Evolutionary conservation across 2,888 invertebrate species (phyloP).

Genomic region (Tridacna gigas): DNA sequence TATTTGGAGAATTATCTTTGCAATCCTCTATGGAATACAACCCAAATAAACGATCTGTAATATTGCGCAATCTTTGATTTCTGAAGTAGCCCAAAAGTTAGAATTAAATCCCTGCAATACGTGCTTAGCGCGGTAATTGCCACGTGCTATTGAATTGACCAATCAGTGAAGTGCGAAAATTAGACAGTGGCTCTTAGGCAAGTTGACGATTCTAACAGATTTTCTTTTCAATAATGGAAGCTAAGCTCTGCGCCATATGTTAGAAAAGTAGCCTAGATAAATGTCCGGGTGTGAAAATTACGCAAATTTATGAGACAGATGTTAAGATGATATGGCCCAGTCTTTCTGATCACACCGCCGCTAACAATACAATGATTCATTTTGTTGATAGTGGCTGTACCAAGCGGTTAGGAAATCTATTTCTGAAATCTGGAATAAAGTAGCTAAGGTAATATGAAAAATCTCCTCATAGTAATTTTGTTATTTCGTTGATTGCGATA

Average conservation of each 20-base stretch:
- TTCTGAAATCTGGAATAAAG: neutral
- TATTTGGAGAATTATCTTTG: neutral
- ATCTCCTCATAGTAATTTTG: too few relatives aligned
- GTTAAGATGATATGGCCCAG: neutral
- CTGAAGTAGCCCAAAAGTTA: neutral
- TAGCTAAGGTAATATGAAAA: too few relatives aligned
- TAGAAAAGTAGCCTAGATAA: neutral
- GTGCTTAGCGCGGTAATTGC: neutral
- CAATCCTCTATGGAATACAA: neutral
- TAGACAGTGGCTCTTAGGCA: neutral
- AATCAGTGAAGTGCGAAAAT: constrained; percentile 15
- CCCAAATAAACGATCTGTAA: neutral
- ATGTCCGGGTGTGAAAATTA: constrained; percentile 9
- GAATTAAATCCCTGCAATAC: neutral
- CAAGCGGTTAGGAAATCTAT: neutral
- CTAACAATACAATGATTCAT: neutral
- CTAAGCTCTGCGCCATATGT: constrained; percentile 12
- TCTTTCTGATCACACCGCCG: neutral
- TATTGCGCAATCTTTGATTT: neutral
- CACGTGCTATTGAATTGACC: constrained; percentile 9
- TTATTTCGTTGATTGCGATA: too few relatives aligned
- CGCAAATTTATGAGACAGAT: constrained; percentile 1
- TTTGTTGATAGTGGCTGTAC: too few relatives aligned
- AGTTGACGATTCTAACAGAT: constrained; percentile 21
- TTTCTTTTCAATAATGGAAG: neutral